These are phyloP conservation scores for Troides oblongomaculatus DNA, from an alignment of 2,888 invertebrate species.

Conservation along the genomic window DNA sequence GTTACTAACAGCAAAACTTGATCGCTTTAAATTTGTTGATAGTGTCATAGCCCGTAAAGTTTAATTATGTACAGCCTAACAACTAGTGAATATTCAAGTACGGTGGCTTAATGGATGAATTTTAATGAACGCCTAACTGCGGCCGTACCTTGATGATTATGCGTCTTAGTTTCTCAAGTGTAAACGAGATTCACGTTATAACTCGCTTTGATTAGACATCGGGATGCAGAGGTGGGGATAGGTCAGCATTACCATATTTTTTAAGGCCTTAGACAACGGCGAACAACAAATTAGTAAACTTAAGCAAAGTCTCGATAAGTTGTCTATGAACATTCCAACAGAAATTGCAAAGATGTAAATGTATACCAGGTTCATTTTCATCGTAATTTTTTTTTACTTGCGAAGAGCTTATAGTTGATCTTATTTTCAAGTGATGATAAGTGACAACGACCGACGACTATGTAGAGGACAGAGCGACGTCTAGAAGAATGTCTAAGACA, in stretches of 20 bases:
- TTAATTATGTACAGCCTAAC: conserved; percentile 27
- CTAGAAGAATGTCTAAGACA: no score
- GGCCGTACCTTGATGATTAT: conserved; percentile 20
- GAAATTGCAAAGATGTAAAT: no score
- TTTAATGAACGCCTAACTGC: conserved; percentile 26
- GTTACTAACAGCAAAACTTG: not conserved
- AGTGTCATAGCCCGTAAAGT: conserved; percentile 18
- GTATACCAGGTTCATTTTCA: no score
- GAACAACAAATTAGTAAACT: no score
- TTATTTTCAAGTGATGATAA: no score
- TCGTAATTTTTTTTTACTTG: no score
- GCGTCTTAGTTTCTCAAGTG: conserved; percentile 17
- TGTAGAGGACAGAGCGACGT: no score
- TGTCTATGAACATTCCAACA: no score
- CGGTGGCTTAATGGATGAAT: conserved; percentile 23
- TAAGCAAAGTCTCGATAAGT: no score
- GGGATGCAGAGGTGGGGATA: not conserved
- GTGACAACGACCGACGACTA: no score
- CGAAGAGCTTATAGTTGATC: no score
- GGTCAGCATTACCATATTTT: not conserved
- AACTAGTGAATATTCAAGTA: conserved; percentile 27
- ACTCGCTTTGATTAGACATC: not conserved
- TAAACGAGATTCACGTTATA: conserved; percentile 23
- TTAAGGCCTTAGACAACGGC: no score
- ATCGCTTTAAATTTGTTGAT: conserved; percentile 14